Evolutionary conservation across 2,888 invertebrate species (phyloP), one percentile per base, ranked within the genome.

Genomic region (Hetaerina titia): DNA sequence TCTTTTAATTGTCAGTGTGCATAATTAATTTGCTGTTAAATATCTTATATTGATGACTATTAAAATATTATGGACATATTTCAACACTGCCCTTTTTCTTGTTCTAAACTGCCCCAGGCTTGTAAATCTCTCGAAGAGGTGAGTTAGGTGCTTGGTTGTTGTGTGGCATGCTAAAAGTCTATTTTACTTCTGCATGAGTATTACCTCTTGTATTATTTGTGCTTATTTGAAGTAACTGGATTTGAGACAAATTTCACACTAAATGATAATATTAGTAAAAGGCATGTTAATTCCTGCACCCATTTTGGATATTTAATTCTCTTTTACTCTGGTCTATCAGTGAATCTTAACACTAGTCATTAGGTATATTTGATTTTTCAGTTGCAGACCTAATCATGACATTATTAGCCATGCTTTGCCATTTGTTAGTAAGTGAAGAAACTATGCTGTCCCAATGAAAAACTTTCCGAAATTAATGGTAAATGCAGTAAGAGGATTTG

Each of bases 51-150:
- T 89, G 4, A 89, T 88, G 64, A 89, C 58, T 45, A n/a, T 95
- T 56, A 6, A 58, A 64, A 31, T 11, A 57, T 58, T 89, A 15
- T 89, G 25, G 45, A 95, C 64, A 56, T 95, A 60, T 89, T 95
- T 69, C 89, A 95, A 89, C 57, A 69, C 22, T 88, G 63, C 45
- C 89, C 69, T 95, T 95, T 89, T 89, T 89, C 89, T 95, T 95
- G 64, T 95, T 89, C 56, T 95, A 95, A 69, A 89, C 94, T 74
- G 92, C 92, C 94, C 96, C 97, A 98, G 98, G 98, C 97, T 97
- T 98, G 98, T 97, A 97, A 97, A 97, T 97, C 98, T 95, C 97
- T 98, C 96, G 98, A 98, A 97, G 98, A 98, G 98, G 98, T 98
- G 98, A 98, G 97, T 96, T 95, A 95, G 95, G 92, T 95, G 90